A percentile compares a stretch with the other conserved stretches of the same genome.
phyloP scores from a whole-genome alignment of 2,888 invertebrate species.

The Sinodicranocentrus sp. region DNA sequence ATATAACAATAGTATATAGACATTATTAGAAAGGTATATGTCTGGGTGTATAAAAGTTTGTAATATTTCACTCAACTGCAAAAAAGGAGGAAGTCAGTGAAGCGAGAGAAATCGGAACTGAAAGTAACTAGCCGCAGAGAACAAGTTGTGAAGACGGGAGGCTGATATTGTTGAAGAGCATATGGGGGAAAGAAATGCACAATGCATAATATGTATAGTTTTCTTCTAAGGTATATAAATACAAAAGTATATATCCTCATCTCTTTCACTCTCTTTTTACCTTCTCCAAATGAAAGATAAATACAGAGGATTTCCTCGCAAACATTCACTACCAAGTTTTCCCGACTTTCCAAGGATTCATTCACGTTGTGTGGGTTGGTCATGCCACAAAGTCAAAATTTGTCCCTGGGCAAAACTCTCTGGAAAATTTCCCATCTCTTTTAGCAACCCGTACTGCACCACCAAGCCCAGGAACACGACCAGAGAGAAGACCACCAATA shows the following conservation, averaged over 20 bases:
- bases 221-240: too few species aligned
- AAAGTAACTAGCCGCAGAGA: constrained; percentile 39
- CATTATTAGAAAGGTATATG: background rate
- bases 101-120: constrained; percentile 42
- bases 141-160: background rate
- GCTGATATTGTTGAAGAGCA: background rate
- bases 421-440: too few species aligned
- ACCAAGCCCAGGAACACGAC: too few species aligned
- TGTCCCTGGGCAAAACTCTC: too few species aligned
- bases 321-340: background rate
- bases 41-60: background rate
- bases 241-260: constrained; percentile 12
- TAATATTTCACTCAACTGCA: constrained; percentile 56
- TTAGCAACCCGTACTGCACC: too few species aligned
- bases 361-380: too few species aligned
- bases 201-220: background rate
- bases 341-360: constrained; percentile 9
- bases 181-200: background rate
- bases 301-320: background rate
- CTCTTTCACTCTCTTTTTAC: background rate
- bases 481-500: too few species aligned
- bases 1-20: background rate
- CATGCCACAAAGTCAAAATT: too few species aligned
- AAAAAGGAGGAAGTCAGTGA: constrained; percentile 41
- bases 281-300: constrained; percentile 44